Percentiles rank a stretch among this genome's conserved stretches.
These are phyloP conservation scores for Rhinoptilus africanus DNA, from an alignment of 2,113 vertebrate species.

Conservation along the genomic window DNA sequence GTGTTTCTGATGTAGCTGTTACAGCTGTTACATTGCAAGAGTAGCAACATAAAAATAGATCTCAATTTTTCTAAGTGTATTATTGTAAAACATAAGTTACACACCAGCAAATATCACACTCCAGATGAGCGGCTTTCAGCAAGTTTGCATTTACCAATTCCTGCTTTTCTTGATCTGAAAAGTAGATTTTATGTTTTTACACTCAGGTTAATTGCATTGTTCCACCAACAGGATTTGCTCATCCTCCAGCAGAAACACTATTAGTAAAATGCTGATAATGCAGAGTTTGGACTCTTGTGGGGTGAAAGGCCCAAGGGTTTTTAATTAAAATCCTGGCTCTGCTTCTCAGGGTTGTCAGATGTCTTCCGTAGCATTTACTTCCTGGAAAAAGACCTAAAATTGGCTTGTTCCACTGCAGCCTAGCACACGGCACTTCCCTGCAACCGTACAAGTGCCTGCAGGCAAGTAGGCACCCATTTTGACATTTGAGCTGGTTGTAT, in stretches of 20 bases:
- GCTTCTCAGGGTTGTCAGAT: background rate
- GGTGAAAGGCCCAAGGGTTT: background rate
- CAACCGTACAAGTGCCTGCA: fast-evolving
- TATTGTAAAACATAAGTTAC: background rate
- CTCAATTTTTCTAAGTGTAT: background rate
- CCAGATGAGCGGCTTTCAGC: background rate
- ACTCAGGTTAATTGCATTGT: background rate
- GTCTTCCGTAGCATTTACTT: background rate
- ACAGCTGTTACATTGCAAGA: background rate
- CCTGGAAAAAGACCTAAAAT: background rate
- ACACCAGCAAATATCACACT: background rate
- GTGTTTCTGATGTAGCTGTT: background rate
- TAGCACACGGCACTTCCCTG: background rate
- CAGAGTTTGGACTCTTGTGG: background rate
- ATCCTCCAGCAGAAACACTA: background rate
- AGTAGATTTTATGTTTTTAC: background rate
- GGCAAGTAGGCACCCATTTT: background rate
- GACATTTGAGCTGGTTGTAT: background rate
- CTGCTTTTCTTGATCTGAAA: constrained; percentile 4
- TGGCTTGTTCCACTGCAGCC: background rate
- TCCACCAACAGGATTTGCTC: background rate
- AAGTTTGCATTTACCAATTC: background rate
- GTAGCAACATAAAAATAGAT: background rate
- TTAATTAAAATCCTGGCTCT: background rate
- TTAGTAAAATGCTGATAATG: background rate